Percentiles rank a stretch among this genome's conserved stretches.
Conservation (phyloP, 1,140 invertebrate genomes). For the Leptinotarsa defecta region DNA sequence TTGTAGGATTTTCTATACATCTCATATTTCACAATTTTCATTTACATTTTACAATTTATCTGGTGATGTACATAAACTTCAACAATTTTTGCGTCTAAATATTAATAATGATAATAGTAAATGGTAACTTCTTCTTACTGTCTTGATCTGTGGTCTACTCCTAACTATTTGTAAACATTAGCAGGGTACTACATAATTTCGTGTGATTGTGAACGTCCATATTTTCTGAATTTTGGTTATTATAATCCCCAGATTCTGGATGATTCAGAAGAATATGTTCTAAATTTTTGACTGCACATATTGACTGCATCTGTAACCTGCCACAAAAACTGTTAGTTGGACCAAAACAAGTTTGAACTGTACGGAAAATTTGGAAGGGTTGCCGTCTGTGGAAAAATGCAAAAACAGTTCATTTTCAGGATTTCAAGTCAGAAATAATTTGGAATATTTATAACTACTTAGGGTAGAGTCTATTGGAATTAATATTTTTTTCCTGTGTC, state of each 20-base stretch:
- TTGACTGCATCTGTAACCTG: constrained; percentile 49
- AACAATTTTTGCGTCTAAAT: constrained; percentile 24
- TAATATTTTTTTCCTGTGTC: too few relatives aligned
- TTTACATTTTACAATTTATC: constrained; percentile 21
- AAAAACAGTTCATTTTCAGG: neutral
- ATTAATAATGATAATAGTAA: constrained; percentile 26
- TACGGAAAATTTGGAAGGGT: constrained; percentile 21
- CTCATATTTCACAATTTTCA: constrained; percentile 8
- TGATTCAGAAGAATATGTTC: constrained; percentile 40
- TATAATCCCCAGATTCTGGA: constrained; percentile 20
- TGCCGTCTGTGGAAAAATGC: too few relatives aligned
- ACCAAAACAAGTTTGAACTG: constrained; percentile 39
- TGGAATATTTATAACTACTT: too few relatives aligned
- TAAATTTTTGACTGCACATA: constrained; percentile 49
- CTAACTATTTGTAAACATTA: constrained; percentile 42
- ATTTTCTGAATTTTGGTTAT: constrained; percentile 38
- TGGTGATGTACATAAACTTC: neutral
- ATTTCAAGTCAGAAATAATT: constrained; percentile 1
- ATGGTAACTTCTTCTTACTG: constrained; percentile 26
- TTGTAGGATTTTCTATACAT: constrained; percentile 21
- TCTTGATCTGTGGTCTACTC: constrained; percentile 20
- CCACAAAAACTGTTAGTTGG: constrained; percentile 48
- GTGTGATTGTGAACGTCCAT: constrained; percentile 46
- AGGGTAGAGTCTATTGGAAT: too few relatives aligned
- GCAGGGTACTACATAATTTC: constrained; percentile 45